Evolutionary conservation across 1,140 invertebrate genomes (phyloP), one percentile per base, ranked within the genome.

Genomic region (Diachasmimorpha longicaudata): DNA sequence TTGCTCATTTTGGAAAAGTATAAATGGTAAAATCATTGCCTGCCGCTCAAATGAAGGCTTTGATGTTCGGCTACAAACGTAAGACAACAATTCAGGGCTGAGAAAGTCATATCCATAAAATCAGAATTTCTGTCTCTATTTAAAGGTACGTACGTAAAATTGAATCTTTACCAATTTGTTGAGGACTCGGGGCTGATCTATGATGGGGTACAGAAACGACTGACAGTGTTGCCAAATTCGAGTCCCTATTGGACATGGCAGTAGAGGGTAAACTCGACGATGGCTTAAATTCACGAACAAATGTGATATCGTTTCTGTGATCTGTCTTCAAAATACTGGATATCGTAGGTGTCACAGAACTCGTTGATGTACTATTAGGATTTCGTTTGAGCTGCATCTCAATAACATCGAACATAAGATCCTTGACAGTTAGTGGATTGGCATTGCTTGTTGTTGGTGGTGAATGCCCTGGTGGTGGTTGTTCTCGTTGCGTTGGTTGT

Each of bases 361-460:
- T 83, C 10, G 85, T 85, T 44, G 82, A 81, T 4, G 90, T 88
- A 69, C 87, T 88, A 14, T 88, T 88, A 9, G 90, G 87, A 82
- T 92, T 93, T 79, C 93, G 93, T 85, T 92, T 92, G 1, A 95
- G 82, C 71, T 92, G 92, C 85, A 92, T 91, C 80, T 95, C 94
- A 69, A 95, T 95, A 46, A 95, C 93, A 78, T 93, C 93, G 46
- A 93, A 86, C 88, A 95, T 92, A 19, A 95, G 89, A 86, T 95
- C 94, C 76, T 93, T 92, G 5, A 95, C 93, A 4, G 93, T 94
- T 4, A 94, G 84, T 1, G 90, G 91, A 68, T 90, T 91, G 1
- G 87, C 83, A 70, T 86, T 90, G 48, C 85, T 87, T 0, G 86
- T 84, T 16, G 89, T 88, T 0, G 87, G 86, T 10, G 91, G 90